phyloP scores from a whole-genome alignment of 2,888 invertebrate genomes.

The Nomada ruficornis region DNA sequence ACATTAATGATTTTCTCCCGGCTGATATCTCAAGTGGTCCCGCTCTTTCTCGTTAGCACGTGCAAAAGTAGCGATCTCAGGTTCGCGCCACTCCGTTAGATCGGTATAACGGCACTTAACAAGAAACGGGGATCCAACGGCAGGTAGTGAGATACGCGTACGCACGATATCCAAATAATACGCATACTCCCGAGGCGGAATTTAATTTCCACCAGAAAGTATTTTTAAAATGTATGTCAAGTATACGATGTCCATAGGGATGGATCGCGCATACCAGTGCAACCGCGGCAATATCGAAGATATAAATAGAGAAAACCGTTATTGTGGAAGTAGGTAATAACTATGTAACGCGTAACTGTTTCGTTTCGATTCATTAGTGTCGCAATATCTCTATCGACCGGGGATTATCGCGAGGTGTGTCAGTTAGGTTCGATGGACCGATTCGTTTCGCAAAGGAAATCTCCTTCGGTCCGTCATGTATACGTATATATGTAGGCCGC shows the following conservation, averaged over 20 bases:
- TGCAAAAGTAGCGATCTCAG: constrained; percentile 17
- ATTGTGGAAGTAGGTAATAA: constrained; percentile 47
- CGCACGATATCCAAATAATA: constrained; percentile 44
- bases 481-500: too few relatives aligned
- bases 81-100: background rate
- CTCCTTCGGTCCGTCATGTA: too few relatives aligned
- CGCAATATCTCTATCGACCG: background rate
- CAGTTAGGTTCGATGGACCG: background rate
- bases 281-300: constrained; percentile 58
- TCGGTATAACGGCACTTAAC: background rate
- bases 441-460: background rate
- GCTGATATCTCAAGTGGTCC: background rate
- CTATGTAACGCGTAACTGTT: constrained; percentile 49
- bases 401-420: background rate
- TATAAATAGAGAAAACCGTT: constrained; percentile 66
- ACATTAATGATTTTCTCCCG: constrained; percentile 20
- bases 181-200: constrained; percentile 51
- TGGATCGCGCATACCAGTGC: constrained; percentile 47
- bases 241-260: constrained; percentile 67
- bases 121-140: background rate
- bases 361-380: constrained; percentile 20
- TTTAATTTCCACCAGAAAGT: constrained; percentile 65
- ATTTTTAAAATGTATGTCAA: constrained; percentile 72
- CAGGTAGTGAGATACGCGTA: background rate
- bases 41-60: constrained; percentile 14